Percentiles rank a stretch among this genome's conserved stretches.
These are phyloP conservation scores for Tyrannus savana DNA, from an alignment of 2,113 vertebrate genomes.

Conservation along the genomic window DNA sequence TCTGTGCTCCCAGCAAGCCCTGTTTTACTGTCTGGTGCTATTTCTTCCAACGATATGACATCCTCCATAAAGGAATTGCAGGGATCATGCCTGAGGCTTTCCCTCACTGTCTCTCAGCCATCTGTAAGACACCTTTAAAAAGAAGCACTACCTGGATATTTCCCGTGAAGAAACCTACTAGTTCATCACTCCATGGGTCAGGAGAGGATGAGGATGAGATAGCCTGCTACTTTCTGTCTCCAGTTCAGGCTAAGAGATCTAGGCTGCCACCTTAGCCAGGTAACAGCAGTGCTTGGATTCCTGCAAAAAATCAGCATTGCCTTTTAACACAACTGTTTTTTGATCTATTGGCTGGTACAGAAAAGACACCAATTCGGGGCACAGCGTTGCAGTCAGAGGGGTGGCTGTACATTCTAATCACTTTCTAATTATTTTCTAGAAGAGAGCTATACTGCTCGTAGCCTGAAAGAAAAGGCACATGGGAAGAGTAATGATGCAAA, in stretches of 20 bases:
- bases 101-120: not conserved
- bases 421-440: not conserved
- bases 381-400: not conserved
- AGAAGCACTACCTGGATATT: not conserved
- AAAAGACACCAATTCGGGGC: not conserved
- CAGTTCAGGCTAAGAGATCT: not conserved
- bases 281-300: not conserved
- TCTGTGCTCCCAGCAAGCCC: not conserved
- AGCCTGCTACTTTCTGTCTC: not conserved
- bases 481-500: not conserved
- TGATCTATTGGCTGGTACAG: not conserved
- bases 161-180: not conserved
- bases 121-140: not conserved
- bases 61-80: not conserved
- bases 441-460: not conserved
- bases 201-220: not conserved
- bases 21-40: not conserved
- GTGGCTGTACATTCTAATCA: not conserved
- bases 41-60: rapidly evolving
- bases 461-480: not conserved
- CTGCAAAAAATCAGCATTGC: not conserved
- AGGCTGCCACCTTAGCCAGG: not conserved
- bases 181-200: not conserved
- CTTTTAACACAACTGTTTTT: not conserved
- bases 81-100: not conserved